Evolutionary conservation across 1,140 invertebrate species (phyloP), one percentile per base, ranked within the genome.

Genomic region (Papilio polyxenes): DNA sequence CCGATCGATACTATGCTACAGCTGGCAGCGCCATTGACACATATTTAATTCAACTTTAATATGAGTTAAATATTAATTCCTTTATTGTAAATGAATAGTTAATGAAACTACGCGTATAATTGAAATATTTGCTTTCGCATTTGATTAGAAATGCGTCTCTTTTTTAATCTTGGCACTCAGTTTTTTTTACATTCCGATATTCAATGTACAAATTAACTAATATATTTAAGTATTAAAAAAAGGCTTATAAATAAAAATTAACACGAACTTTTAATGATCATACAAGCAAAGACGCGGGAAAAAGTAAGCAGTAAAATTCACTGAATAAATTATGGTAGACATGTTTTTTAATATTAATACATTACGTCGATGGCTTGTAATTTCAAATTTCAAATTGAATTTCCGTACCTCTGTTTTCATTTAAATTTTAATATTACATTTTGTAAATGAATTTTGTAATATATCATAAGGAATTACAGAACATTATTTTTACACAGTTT

Each of bases 1-100:
- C 51, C 10, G 79, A 81, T 81, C 79, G 62, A 81, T 81, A 81
- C 49, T 3, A 72, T 8, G 17, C 37, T 6, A 59, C 78, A 31
- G 17, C 40, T 59, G 23, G 59, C 6, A 20, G 11, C 75, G 13
- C 49, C 48, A 77, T 77, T 77, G 75, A 53, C 11, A 37, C 11
- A 51, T 31, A 31, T 77, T 51, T 77, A 23, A 77, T 77, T 77
- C 44, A 77, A 77, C 48, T 51, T 75, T 77, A 51, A 51, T 10
- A 77, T 53, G 53, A 53, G 53, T 51, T 77, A 53, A 53, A 77
- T 31, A 8, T 37, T 49, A 51, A 77, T 37, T 37, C 23, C 9
- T 65, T 65, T 65, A 2, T 13, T 31, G 62, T 59, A 59, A 59
- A 62, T 44, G 0, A 44, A 44, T 62, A 20, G 0, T 8, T 62